Conservation (phyloP, 64 coral and sea anemone species). For the Montipora cactus region DNA sequence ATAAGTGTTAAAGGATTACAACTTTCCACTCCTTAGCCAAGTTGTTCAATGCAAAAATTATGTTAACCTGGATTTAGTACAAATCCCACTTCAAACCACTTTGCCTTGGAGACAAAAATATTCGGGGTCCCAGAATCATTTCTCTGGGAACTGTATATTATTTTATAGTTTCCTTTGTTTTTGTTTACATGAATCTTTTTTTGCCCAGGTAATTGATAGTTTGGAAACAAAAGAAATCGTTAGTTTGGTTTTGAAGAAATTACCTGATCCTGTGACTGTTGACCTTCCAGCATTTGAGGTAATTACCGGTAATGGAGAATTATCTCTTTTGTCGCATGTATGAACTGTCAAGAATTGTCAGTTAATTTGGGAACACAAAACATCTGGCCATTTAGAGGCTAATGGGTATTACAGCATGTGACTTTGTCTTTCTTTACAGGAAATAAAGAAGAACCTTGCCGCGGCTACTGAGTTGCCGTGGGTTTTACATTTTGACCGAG, state of each 20-base stretch:
- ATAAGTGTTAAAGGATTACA: too few relatives aligned
- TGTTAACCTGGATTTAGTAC: too few relatives aligned
- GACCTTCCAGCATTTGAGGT: slow-evolving; percentile 50
- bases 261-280: slow-evolving; percentile 53
- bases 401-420: too few relatives aligned
- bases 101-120: too few relatives aligned
- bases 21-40: too few relatives aligned
- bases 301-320: background rate
- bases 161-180: background rate
- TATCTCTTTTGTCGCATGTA: background rate
- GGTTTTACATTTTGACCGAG: slow-evolving; percentile 93
- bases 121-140: too few relatives aligned
- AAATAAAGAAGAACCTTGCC: slow-evolving; percentile 63
- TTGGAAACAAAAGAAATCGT: slow-evolving; percentile 75
- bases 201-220: slow-evolving; percentile 62
- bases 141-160: too few relatives aligned
- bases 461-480: slow-evolving; percentile 60
- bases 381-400: too few relatives aligned
- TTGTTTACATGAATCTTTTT: background rate
- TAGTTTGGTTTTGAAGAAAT: slow-evolving; percentile 35
- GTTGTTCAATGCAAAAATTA: too few relatives aligned
- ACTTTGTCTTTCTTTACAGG: slow-evolving; percentile 38
- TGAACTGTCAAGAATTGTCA: too few relatives aligned
- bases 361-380: too few relatives aligned
- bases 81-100: too few relatives aligned